These are phyloP conservation scores for Chloroclystis v-ata DNA, from an alignment of 2,888 invertebrate genomes.

Conservation along the genomic window DNA sequence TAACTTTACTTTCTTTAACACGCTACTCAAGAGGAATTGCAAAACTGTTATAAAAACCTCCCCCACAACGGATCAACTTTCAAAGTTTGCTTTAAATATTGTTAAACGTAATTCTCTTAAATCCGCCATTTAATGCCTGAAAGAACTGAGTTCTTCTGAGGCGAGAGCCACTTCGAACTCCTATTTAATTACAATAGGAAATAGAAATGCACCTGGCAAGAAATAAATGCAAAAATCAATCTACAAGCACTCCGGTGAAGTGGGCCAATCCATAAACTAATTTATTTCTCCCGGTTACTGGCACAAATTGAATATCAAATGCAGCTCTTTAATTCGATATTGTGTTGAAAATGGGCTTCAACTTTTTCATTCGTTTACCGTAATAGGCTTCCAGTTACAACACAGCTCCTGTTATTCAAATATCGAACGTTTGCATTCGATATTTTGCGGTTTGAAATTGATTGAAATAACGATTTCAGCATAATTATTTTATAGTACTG, in stretches of 20 bases:
- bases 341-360: not conserved
- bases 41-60: too few species aligned
- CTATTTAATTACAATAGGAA: constrained; percentile 62
- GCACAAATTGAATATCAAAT: constrained; percentile 42
- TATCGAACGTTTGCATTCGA: too few species aligned
- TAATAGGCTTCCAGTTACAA: too few species aligned
- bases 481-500: too few species aligned
- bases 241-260: constrained; percentile 35
- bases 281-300: constrained; percentile 46
- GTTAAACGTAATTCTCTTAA: constrained; percentile 25
- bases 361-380: too few species aligned
- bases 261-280: constrained; percentile 56
- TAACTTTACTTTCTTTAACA: too few species aligned
- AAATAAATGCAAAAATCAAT: constrained; percentile 52
- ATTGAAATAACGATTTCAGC: too few species aligned
- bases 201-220: constrained; percentile 54
- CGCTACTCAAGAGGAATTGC: too few species aligned
- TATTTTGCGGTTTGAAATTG: not conserved
- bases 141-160: constrained; percentile 36
- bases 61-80: not conserved
- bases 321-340: constrained; percentile 11
- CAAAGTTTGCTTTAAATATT: constrained; percentile 17
- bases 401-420: too few species aligned
- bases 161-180: constrained; percentile 39
- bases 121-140: constrained; percentile 31